Base-by-base conservation (phyloP, 2,797 vertebrate genomes). In the Emys orbicularis region DNA sequence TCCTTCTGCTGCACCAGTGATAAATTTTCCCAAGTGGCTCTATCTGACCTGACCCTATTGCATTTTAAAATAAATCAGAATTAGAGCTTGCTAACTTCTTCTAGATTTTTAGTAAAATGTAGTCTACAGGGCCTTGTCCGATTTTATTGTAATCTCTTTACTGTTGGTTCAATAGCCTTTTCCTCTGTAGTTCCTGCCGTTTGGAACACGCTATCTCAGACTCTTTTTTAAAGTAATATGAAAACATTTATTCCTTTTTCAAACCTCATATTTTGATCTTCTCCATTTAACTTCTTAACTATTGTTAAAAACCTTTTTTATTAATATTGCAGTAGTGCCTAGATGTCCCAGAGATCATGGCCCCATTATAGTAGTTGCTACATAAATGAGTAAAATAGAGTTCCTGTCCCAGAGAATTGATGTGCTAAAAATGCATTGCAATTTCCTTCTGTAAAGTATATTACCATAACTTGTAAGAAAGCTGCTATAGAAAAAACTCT, bases 21-120 rank as follows among this genome's bases (percentile, higher is more conserved):
- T 93, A 44, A 1, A 77, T 86, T 96, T 95, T 92, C 65, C 5
- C 37, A n/a, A 87, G 79, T 84, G 7, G 11, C 84, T 82, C 50
- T 15, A 81, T 95, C 86, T 52, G 27, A 92, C 31, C 15, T 82
- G 13, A 15, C 31, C 10, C 80, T 94, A 15, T 25, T 56, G 68
- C 65, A 47, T 76, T 47, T 76, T 49, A 27, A 76, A 76, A 76
- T 47, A 65, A 34, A 4, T 76, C 41, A 29, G 37, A 44, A 44
- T 74, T 44, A 25, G 23, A 74, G n/a, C 68, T 74, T 74, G 18
- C 34, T 65, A 74, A 23, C 12, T 41, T 15, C 59, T 68, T 74
- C 37, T 74, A 74, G 37, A 74, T 44, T 44, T 74, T 74, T 74
- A 44, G 23, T 44, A 74, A 74, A 41, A 74, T 74, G 10, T 74